Evolutionary conservation across 2,113 vertebrate genomes (phyloP), one percentile per base, ranked within the genome.

Genomic region (Rhadina sibilatrix): DNA sequence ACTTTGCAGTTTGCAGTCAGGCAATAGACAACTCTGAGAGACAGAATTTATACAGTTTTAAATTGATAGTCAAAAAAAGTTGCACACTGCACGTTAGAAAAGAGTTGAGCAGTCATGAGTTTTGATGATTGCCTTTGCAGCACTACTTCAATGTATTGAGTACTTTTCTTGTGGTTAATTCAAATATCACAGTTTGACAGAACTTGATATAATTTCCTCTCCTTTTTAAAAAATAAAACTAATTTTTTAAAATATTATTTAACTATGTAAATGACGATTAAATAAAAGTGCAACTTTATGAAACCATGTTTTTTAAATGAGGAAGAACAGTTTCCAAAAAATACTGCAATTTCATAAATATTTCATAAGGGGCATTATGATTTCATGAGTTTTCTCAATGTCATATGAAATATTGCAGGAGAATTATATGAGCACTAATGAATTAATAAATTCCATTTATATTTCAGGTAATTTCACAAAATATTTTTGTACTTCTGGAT

Each of bases 41-140:
- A 37, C 11, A 61, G 21, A 88, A 64, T 15, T 64, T 80, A 72
- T 11, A 65, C 10, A 15, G 10, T 14, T 59, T 7, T 60, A 79
- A 82, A 68, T 1, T 25, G 5, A 22, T n/a, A 44, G 12, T 37
- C 19, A 10, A 27, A 64, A 90, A 60, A 21, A 2, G 1, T 25
- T 76, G 2, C 3, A 50, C 0, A 2, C 6, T 71, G 18, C 15
- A 11, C 4, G 9, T 28, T 64, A 42, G 9, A 20, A 23, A 57
- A 37, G 31, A 65, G 19, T 7, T 69, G 18, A 23, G 16, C 2
- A 2, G 15, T 44, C 37, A 35, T 15, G 8, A 33, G 8, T 35
- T 59, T 38, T 49, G 22, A 20, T 37, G 23, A 6, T 20, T 70
- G 9, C 3, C 10, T 37, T 89, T 42, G 76, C 21, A 52, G 17